phyloP scores from a whole-genome alignment of 2,888 invertebrate genomes.

The Ichneumon xanthorius region DNA sequence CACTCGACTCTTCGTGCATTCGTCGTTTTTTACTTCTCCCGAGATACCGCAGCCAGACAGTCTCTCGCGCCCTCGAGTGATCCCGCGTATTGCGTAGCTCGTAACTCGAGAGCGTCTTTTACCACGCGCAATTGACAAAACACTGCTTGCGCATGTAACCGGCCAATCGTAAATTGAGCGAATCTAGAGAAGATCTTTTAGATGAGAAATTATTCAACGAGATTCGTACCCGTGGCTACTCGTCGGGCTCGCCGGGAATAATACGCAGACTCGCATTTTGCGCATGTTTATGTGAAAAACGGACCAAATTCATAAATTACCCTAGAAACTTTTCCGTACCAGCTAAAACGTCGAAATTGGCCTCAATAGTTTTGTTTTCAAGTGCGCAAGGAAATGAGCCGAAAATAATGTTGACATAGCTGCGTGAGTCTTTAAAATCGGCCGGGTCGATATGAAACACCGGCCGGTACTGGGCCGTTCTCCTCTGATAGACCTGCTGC shows the following conservation, averaged over 20 bases:
- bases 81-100: not conserved
- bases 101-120: conserved; percentile 1
- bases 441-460: not conserved
- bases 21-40: not conserved
- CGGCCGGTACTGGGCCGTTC: not conserved
- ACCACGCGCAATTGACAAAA: conserved; percentile 16
- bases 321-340: not conserved
- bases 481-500: not conserved
- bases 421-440: not conserved
- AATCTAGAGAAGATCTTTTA: conserved; percentile 8
- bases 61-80: conserved; percentile 1
- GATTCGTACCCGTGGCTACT: not conserved
- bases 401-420: too few species aligned
- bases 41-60: conserved; percentile 10
- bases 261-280: not conserved
- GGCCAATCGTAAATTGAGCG: not conserved
- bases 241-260: not conserved
- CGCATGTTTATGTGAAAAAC: not conserved
- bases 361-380: not conserved
- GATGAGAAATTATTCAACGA: conserved; percentile 11
- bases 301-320: not conserved
- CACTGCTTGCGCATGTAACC: conserved; percentile 3
- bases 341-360: not conserved
- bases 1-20: conserved; percentile 14
- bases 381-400: too few species aligned